Evolutionary conservation across 2,888 invertebrate genomes (phyloP), one percentile per base, ranked within the genome.

Genomic region (Neoaliturus tenellus): DNA sequence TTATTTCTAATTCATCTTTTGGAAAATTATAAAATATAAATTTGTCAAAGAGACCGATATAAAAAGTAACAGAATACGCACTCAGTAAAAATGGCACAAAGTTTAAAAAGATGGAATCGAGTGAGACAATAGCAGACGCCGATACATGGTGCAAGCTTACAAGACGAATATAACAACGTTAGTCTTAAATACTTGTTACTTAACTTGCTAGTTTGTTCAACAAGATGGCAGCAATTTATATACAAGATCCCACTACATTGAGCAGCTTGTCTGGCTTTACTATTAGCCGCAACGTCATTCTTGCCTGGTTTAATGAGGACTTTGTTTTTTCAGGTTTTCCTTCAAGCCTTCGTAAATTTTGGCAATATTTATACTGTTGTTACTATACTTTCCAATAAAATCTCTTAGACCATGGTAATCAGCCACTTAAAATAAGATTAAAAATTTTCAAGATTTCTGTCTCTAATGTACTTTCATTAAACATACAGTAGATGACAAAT

Each of bases 11-110:
- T 20, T 39, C 8, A 25, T 33, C 12, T 39, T 39, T 14, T 3
- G 14, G 10, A 71, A 71, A 71, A n/a, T 35, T 17, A 10, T 39
- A 14, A 67, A 67, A 67, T 33, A 67, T 20, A 39, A 71, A 39
- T 23, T 71, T 71, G 71, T 39, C 71, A 71, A 35, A 39, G 39
- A 5, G 39, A 10, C 39, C 62, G 28, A 62, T 62, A 28, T 31
- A 25, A 62, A 55, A 62, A 62, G 28, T 28, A 62, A 62, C 14
- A 31, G 62, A 62, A 62, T 62, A 62, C 28, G 62, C 62, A 62
- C 62, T 62, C 62, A 62, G 31, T 71, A 71, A 71, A 35, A 71
- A 71, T 71, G 71, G 71, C 71, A 71, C 71, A 71, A 62, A 62
- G 62, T 28, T 62, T 28, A 10, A 51, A 51, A 51, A 51, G 51